phyloP scores from a whole-genome alignment of 2,113 vertebrate species.

The Corydoras maculifer region DNA sequence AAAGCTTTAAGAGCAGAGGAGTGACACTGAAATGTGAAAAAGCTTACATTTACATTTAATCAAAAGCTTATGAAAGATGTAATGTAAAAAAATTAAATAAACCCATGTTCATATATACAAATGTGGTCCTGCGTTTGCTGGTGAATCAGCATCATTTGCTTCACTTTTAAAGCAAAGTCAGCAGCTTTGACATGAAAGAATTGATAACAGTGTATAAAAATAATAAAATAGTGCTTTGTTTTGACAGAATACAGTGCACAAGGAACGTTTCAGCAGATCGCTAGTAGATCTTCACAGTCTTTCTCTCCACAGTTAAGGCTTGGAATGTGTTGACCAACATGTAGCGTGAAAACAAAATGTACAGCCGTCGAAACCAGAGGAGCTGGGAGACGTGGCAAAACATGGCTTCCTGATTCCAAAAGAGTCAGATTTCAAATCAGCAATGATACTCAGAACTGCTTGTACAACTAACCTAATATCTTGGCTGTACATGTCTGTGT shows the following conservation, averaged over 20 bases:
- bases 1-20: too few species aligned
- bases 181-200: too few species aligned
- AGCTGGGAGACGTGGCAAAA: conserved; percentile 80
- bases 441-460: conserved; percentile 4
- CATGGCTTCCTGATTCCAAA: conserved; percentile 78
- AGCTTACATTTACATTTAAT: too few species aligned
- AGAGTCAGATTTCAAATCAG: conserved; percentile 10
- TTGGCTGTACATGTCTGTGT: neutral
- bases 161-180: too few species aligned
- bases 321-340: conserved; percentile 85
- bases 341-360: conserved; percentile 82
- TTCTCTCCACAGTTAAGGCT: conserved; percentile 57
- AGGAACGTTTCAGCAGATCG: neutral
- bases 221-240: neutral
- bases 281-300: conserved; percentile 61
- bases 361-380: conserved; percentile 84
- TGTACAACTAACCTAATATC: neutral
- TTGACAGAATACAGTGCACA: conserved; percentile 7
- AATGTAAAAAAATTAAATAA: too few species aligned
- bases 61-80: too few species aligned
- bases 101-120: too few species aligned
- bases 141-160: too few species aligned
- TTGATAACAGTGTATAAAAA: neutral
- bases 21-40: too few species aligned
- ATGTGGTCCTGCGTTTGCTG: too few species aligned